Evolutionary conservation across 2,797 vertebrate species (phyloP), one percentile per base, ranked within the genome.

Genomic region (Saxicola maurus): DNA sequence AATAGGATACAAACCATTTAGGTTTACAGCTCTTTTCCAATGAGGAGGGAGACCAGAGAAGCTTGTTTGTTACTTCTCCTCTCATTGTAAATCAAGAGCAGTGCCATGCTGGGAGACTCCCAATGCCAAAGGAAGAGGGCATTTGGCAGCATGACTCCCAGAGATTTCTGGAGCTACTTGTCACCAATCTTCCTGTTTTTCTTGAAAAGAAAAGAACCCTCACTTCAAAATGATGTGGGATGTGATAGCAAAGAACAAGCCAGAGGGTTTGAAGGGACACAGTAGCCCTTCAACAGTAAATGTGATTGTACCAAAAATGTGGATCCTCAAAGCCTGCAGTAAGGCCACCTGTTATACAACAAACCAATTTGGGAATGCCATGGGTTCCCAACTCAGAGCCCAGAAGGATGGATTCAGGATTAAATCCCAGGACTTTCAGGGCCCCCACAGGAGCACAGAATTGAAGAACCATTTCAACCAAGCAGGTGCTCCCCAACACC

Each of bases 361-460:
- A 67, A 35, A 61, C 3, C 13, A 30, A 5, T 12, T 6, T 52
- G 17, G 37, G 57, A 77, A 65, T 17, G 42, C 7, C 14, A 45
- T 2, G 37, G 2, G 7, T 37, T 86, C 20, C 67, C 2, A 7
- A 20, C 2, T 9, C 7, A 1, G 62, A 71, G 6, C 21, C 9
- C 23, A 62, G 14, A 59, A 55, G 10, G 8, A 56, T 20, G 13
- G 6, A 1, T 71, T 79, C 27, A 43, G 35, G 21, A 55, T 40
- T 51, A 33, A 71, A 40, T 7, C 7, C 9, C 4, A 17, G 2
- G 5, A 13, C 6, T 53, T 86, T 59, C 23, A 52, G 46, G 6
- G 48, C 1, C 2, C 11, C 4, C 4, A 1, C 1, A 35, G 12
- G 30, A 21, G 7, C 3, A 51, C 4, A 62, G 21, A 4, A 6